A percentile compares a stretch with the other conserved stretches of the same genome.
Conservation (phyloP, 2,797 vertebrate genomes). For the Falco biarmicus region DNA sequence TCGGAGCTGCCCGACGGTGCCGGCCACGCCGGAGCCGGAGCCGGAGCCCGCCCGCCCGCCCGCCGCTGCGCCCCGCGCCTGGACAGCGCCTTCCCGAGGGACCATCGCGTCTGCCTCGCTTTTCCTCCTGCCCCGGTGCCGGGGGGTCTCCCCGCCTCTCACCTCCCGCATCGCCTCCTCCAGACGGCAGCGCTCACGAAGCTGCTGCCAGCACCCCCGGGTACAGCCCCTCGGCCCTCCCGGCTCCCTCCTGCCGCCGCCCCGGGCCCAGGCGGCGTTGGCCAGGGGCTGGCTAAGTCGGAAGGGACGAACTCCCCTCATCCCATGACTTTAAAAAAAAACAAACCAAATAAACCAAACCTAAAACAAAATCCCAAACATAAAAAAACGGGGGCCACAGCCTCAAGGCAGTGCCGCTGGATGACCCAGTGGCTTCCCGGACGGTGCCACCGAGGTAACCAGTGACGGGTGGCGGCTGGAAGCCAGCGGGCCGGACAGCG, state of each 20-base stretch:
- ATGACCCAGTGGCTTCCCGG: not conserved
- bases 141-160: not conserved
- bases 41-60: not conserved
- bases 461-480: not conserved
- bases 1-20: not conserved
- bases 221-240: not conserved
- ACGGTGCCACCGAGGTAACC: not conserved
- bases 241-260: not conserved
- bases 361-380: too few relatives aligned
- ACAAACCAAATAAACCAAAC: too few relatives aligned
- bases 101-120: not conserved
- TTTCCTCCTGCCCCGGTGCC: not conserved
- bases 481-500: not conserved
- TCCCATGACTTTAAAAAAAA: not conserved
- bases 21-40: not conserved
- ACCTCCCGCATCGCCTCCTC: not conserved
- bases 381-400: not conserved
- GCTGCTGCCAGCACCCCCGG: not conserved
- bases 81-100: constrained; percentile 12
- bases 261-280: not conserved
- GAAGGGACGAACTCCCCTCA: not conserved
- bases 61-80: not conserved
- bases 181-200: not conserved
- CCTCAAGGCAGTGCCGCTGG: not conserved
- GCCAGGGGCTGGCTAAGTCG: not conserved